phyloP scores from a whole-genome alignment of 2,113 vertebrate species.

The Hippocampus zosterae region DNA sequence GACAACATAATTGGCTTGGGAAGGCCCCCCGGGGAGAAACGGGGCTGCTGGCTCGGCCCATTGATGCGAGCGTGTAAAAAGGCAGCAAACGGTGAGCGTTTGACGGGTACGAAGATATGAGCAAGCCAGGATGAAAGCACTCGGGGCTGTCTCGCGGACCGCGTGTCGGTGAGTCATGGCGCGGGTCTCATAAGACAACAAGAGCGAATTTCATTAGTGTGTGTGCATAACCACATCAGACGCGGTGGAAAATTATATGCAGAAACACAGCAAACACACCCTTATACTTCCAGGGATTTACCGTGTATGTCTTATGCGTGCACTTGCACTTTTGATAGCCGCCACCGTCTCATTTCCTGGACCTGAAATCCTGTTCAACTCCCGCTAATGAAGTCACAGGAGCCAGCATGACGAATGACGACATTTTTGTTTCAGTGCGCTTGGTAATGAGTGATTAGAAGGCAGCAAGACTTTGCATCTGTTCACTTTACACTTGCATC shows the following conservation, averaged over 20 bases:
- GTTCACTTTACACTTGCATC: constrained; percentile 54
- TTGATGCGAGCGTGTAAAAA: background rate
- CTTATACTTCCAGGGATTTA: background rate
- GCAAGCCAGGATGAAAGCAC: constrained; percentile 24
- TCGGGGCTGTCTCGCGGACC: constrained; percentile 18
- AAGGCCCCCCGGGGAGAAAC: constrained; percentile 32
- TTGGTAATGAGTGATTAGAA: constrained; percentile 1
- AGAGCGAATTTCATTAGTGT: constrained; percentile 36
- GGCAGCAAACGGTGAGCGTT: background rate
- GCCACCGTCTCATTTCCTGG: background rate
- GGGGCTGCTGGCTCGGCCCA: background rate
- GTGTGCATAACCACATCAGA: constrained; percentile 30
- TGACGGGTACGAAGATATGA: constrained; percentile 13
- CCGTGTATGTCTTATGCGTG: background rate
- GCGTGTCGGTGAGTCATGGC: constrained; percentile 33
- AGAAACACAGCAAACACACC: background rate
- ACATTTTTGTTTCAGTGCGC: constrained; percentile 9
- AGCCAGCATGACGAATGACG: background rate
- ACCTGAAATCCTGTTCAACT: background rate
- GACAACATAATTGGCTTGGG: constrained; percentile 49
- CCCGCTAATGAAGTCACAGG: background rate
- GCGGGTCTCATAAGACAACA: constrained; percentile 24
- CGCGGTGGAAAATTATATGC: background rate
- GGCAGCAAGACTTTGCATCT: constrained; percentile 38
- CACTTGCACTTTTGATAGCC: background rate